These are phyloP conservation scores for Actinopyga echinites DNA, from an alignment of 53 echinoderm and acorn worm species.

Conservation along the genomic window DNA sequence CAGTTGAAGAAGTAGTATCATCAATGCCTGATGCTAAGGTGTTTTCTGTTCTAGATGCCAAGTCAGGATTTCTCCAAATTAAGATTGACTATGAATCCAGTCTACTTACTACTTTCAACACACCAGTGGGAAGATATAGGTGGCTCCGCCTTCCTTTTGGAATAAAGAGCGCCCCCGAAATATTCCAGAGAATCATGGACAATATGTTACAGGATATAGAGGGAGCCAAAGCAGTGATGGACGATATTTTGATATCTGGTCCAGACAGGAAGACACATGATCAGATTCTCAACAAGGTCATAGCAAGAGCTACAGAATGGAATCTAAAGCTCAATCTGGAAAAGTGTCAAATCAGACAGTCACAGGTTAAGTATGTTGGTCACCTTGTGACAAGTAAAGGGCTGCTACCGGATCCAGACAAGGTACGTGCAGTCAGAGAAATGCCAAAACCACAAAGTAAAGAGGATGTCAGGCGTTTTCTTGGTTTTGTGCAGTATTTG, in stretches of 20 bases:
- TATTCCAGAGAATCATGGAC: conserved; percentile 66
- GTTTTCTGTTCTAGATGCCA: conserved; percentile 57
- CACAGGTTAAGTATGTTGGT: conserved; percentile 50
- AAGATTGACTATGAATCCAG: conserved; percentile 52
- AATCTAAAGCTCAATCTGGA: conserved; percentile 54
- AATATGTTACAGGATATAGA: conserved; percentile 48
- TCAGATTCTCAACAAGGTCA: conserved; percentile 38
- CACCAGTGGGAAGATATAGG: conserved; percentile 48
- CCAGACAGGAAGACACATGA: conserved; percentile 27
- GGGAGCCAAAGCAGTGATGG: conserved; percentile 51
- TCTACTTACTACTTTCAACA: conserved; percentile 59
- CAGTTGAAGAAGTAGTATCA: conserved; percentile 48
- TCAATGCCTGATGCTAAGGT: conserved; percentile 23
- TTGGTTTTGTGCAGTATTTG: conserved; percentile 54
- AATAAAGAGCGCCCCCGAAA: conserved; percentile 64
- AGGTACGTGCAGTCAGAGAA: conserved; percentile 37
- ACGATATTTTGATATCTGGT: conserved; percentile 56
- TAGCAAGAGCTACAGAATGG: conserved; percentile 32
- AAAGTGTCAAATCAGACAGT: conserved; percentile 50
- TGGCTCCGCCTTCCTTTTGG: conserved; percentile 63
- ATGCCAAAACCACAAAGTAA: conserved; percentile 46
- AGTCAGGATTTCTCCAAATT: conserved; percentile 56
- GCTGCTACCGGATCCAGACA: conserved; percentile 43
- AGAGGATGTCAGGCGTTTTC: conserved; percentile 48
- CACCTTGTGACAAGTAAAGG: conserved; percentile 44